Base-by-base conservation (phyloP, 2,113 vertebrate genomes). In the Vombatus ursinus region DNA sequence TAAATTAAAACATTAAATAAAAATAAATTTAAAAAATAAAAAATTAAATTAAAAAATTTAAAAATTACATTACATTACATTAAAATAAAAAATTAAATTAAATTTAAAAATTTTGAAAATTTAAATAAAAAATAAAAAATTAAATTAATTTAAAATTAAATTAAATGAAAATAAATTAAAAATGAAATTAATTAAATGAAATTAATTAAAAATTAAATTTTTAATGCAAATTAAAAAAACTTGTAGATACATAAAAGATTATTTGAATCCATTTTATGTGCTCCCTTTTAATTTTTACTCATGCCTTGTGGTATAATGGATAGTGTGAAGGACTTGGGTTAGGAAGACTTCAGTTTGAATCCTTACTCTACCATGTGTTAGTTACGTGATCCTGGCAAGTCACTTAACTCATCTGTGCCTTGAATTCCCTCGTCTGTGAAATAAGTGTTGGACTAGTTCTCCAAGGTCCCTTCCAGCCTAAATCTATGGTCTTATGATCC, bases 381-480 rank as follows among this genome's bases (percentile, higher is more conserved):
- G 47, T 14, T 37, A 31, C 49, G 11, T 89, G 61, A 90, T 28
- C 44, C 52, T 61, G 37, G 5, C 53, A 52, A 92, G 52, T 52
- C 28, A 90, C 0, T 48, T n/a, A 53, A 93, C 28, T 16, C 94
- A 12, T 94, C 50, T 24, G 77, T 93, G 49, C 37, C 3, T 37
- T 3, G 68, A 31, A 57, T 44, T 2, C 31, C 95, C 96, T 92
- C 28, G 93, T n/a, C 28, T 54, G 51, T 93, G 53, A 90, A 95
- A 47, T 44, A 25, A 50, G 90, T n/a, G 24, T 37, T n/a, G 28
- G 0, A 93, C 23, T 91, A 49, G 50, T 54, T 94, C 22, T 90
- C 44, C 37, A 22, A 77, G 16, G 68, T n/a, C 3, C 31, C 68
- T n/a, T 77, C 68, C 16, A 77, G 14, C 12, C 31, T 37, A 37